phyloP scores from a whole-genome alignment of 2,113 vertebrate species.

The Aptenodytes patagonicus region DNA sequence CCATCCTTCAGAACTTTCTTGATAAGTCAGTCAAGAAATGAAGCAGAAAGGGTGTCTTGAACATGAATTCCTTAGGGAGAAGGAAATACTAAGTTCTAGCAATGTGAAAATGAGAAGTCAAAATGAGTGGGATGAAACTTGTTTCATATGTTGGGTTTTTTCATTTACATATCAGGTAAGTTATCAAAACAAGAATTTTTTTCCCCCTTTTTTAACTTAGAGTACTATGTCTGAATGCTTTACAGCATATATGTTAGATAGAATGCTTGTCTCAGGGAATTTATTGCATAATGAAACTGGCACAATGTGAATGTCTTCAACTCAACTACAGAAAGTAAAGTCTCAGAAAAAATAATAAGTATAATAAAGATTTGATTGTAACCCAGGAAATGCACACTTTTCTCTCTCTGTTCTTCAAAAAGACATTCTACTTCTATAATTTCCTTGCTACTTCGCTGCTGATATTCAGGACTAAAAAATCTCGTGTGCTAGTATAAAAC shows the following conservation, averaged over 20 bases:
- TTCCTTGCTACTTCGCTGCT: neutral
- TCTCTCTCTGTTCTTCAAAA: neutral
- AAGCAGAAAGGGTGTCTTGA: neutral
- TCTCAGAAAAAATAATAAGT: neutral
- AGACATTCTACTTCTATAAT: neutral
- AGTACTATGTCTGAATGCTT: neutral
- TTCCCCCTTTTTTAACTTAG: neutral
- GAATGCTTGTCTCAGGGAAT: neutral
- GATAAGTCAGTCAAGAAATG: slow-evolving; percentile 34
- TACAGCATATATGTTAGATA: neutral
- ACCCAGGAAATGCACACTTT: neutral
- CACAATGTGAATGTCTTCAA: neutral
- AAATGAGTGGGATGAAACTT: neutral
- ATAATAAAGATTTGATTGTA: neutral
- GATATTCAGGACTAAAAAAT: neutral
- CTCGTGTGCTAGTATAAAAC: neutral
- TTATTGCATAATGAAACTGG: neutral
- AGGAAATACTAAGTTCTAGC: neutral
- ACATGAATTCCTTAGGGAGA: neutral
- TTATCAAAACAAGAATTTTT: neutral
- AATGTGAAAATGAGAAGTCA: neutral
- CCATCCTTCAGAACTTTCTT: neutral
- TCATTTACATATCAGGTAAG: neutral
- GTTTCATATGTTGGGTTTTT: neutral
- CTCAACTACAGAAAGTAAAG: neutral